phyloP scores from a whole-genome alignment of 2,113 vertebrate genomes.

The Trogon melanurus region DNA sequence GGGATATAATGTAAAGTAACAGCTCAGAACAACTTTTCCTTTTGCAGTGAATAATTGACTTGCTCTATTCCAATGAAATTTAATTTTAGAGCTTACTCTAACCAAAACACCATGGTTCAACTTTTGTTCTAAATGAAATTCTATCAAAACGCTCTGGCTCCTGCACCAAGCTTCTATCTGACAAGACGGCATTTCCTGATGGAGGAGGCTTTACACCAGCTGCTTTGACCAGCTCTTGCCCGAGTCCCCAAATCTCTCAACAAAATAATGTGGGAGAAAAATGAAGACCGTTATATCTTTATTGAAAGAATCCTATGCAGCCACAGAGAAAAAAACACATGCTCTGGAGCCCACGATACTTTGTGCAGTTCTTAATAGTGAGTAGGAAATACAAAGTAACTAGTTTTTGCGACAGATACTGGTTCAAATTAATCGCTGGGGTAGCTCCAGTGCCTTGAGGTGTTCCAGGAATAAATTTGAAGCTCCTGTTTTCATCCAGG shows the following conservation, averaged over 20 bases:
- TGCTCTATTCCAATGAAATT: not conserved
- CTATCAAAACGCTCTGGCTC: not conserved
- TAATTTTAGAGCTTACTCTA: conserved; percentile 32
- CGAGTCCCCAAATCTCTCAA: not conserved
- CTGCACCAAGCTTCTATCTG: not conserved
- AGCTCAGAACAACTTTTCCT: conserved; percentile 44
- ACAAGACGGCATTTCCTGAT: not conserved
- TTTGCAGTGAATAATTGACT: conserved; percentile 42
- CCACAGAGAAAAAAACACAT: conserved; percentile 1
- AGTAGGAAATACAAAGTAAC: not conserved
- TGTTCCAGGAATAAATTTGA: not conserved
- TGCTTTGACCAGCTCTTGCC: not conserved
- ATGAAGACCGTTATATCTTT: not conserved
- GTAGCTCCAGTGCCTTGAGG: not conserved
- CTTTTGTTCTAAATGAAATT: not conserved
- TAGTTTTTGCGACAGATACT: not conserved
- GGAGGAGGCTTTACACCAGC: not conserved
- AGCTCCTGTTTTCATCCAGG: not conserved
- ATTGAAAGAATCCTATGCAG: not conserved
- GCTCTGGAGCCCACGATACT: not conserved
- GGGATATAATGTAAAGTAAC: conserved; percentile 24
- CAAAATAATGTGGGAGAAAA: not conserved
- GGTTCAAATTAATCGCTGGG: not conserved
- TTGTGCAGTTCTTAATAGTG: not conserved
- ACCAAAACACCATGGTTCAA: not conserved